A percentile compares a stretch with the other conserved stretches of the same genome.
Conservation (phyloP, 2,113 vertebrate genomes). For the Cettia cetti region DNA sequence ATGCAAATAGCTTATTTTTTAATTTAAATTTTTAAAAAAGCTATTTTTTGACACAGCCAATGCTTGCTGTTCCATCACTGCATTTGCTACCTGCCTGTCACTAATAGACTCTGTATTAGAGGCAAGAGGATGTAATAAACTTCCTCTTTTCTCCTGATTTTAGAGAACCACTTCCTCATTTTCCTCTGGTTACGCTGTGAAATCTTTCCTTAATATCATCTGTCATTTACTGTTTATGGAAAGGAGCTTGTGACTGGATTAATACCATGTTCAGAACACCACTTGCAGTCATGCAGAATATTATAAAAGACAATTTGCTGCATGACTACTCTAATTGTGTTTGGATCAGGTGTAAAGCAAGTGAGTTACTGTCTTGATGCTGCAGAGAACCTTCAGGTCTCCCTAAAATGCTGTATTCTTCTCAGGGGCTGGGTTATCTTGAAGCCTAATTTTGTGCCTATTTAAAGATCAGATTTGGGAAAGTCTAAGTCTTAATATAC, state of each 20-base stretch:
- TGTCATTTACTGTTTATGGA: not conserved
- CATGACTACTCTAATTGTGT: not conserved
- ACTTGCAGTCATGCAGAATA: not conserved
- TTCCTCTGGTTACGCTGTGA: not conserved
- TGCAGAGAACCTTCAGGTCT: not conserved
- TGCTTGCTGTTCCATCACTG: not conserved
- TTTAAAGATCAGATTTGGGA: not conserved
- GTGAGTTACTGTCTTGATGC: not conserved
- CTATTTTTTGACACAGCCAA: not conserved
- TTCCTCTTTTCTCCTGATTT: not conserved
- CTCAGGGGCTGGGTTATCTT: not conserved
- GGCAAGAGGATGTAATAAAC: not conserved
- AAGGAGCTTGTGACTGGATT: not conserved
- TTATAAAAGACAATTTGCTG: not conserved
- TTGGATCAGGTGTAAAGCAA: not conserved
- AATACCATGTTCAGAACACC: not conserved
- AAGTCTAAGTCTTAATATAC: not conserved
- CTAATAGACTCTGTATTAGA: not conserved
- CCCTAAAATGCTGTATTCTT: not conserved
- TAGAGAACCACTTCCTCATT: not conserved
- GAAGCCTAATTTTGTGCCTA: not conserved
- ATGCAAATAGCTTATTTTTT: conserved; percentile 30
- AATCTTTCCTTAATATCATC: not conserved
- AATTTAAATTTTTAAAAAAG: not conserved
- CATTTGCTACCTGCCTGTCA: not conserved